These are phyloP conservation scores for Heliconius hortense DNA, from an alignment of 2,888 invertebrate genomes.

Conservation along the genomic window DNA sequence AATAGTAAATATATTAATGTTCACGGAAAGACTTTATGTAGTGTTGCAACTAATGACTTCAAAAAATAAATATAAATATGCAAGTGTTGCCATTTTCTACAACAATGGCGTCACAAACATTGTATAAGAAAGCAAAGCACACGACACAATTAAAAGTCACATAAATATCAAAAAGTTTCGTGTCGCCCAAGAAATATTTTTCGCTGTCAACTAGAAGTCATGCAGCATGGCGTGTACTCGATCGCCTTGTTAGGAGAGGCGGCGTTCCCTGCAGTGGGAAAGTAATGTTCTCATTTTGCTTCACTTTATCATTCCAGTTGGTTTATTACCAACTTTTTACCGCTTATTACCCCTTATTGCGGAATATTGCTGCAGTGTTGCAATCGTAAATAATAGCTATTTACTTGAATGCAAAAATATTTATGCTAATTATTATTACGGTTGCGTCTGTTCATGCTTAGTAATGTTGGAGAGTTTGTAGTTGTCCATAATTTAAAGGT, in stretches of 20 bases:
- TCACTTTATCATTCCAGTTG: constrained; percentile 56
- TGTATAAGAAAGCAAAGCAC: constrained; percentile 2
- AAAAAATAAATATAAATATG: neutral
- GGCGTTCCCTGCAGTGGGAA: constrained; percentile 37
- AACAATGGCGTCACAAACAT: neutral
- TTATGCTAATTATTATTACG: constrained; percentile 31
- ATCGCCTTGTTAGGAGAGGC: constrained; percentile 39
- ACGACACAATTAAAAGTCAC: constrained; percentile 25
- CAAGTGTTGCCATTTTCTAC: neutral
- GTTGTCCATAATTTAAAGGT: neutral
- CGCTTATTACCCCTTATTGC: constrained; percentile 41
- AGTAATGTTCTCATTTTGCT: constrained; percentile 40
- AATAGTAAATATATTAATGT: no score
- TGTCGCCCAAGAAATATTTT: constrained; percentile 30
- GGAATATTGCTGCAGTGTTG: constrained; percentile 43
- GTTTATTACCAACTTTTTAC: constrained; percentile 47
- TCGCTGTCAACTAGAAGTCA: constrained; percentile 34
- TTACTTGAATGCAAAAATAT: constrained; percentile 36
- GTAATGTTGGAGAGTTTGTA: constrained; percentile 12
- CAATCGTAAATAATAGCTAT: constrained; percentile 36
- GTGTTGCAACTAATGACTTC: no score
- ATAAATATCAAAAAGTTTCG: constrained; percentile 26
- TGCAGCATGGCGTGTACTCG: constrained; percentile 36
- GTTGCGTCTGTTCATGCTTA: constrained; percentile 20
- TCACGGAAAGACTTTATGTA: no score